A percentile compares a stretch with the other conserved stretches of the same genome.
These are phyloP conservation scores for Ochropleura leucogaster DNA, from an alignment of 2,888 invertebrate genomes.

Conservation along the genomic window DNA sequence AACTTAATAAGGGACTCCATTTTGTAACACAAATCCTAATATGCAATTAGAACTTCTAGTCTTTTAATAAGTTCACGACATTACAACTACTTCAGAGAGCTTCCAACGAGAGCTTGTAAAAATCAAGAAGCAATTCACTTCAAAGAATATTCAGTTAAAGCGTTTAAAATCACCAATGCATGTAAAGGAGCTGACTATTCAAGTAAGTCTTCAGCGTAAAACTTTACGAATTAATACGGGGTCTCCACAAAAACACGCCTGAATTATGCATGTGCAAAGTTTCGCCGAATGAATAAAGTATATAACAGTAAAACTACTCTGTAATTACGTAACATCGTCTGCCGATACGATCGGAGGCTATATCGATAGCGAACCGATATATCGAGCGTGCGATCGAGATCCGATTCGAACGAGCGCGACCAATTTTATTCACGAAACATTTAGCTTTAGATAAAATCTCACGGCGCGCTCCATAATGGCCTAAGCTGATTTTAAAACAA, in stretches of 20 bases:
- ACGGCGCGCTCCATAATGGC: constrained; percentile 76
- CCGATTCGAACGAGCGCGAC: constrained; percentile 85
- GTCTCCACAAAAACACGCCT: constrained; percentile 59
- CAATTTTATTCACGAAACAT: constrained; percentile 89
- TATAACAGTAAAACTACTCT: constrained; percentile 74
- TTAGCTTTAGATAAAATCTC: constrained; percentile 87
- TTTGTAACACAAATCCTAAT: constrained; percentile 34
- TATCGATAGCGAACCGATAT: constrained; percentile 75
- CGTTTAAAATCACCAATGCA: constrained; percentile 41
- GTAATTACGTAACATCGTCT: constrained; percentile 86
- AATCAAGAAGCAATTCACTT: constrained; percentile 38
- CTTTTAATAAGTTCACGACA: constrained; percentile 12
- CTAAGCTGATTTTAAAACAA: constrained; percentile 81
- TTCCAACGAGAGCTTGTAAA: constrained; percentile 32
- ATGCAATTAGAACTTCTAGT: constrained; percentile 39
- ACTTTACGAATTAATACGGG: constrained; percentile 52
- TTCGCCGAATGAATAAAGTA: constrained; percentile 78
- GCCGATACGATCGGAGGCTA: constrained; percentile 78
- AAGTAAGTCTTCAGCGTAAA: constrained; percentile 42
- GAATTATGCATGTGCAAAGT: constrained; percentile 79
- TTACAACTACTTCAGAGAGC: constrained; percentile 32
- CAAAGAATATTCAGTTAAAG: constrained; percentile 33
- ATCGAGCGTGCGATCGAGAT: constrained; percentile 78
- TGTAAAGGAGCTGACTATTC: constrained; percentile 38
- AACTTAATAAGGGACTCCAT: constrained; percentile 23